Percentiles rank a stretch among this genome's conserved stretches.
Conservation (phyloP, 2,888 invertebrate species). For the Megamerina dolium region DNA sequence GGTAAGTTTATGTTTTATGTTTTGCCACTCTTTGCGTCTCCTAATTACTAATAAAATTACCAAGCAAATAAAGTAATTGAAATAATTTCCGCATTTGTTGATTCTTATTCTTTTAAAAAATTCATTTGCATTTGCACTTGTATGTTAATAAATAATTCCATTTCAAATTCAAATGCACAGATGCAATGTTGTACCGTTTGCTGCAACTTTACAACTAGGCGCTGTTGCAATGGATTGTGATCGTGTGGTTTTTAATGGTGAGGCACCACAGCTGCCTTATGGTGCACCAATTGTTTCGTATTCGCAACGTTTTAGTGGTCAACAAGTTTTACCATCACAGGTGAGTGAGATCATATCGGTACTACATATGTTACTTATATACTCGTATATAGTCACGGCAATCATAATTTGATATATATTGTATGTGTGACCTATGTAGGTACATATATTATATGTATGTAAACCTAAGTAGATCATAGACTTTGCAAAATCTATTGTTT, state of each 20-base stretch:
- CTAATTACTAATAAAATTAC: background rate
- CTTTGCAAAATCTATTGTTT: too few species aligned
- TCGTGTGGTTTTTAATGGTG: constrained; percentile 70
- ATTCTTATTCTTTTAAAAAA: background rate
- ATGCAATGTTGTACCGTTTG: constrained; percentile 52
- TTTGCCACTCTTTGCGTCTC: too few species aligned
- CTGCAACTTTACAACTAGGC: constrained; percentile 51
- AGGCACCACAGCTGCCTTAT: constrained; percentile 69
- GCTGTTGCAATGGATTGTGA: constrained; percentile 76
- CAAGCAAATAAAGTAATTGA: background rate
- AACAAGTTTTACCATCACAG: constrained; percentile 74
- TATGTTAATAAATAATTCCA: background rate
- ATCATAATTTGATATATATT: background rate
- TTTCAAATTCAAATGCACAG: too few species aligned
- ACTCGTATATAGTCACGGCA: too few species aligned
- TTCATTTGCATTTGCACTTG: background rate
- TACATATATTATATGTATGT: background rate
- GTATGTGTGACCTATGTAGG: background rate
- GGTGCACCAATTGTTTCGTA: constrained; percentile 75
- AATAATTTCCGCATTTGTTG: constrained; percentile 10
- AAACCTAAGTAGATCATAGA: too few species aligned
- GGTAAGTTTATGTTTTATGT: constrained; percentile 43
- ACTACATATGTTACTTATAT: too few species aligned
- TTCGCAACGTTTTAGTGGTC: constrained; percentile 72
- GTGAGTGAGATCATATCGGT: constrained; percentile 52